phyloP scores from a whole-genome alignment of 2,888 invertebrate species.

The Drosophila neonasuta region DNA sequence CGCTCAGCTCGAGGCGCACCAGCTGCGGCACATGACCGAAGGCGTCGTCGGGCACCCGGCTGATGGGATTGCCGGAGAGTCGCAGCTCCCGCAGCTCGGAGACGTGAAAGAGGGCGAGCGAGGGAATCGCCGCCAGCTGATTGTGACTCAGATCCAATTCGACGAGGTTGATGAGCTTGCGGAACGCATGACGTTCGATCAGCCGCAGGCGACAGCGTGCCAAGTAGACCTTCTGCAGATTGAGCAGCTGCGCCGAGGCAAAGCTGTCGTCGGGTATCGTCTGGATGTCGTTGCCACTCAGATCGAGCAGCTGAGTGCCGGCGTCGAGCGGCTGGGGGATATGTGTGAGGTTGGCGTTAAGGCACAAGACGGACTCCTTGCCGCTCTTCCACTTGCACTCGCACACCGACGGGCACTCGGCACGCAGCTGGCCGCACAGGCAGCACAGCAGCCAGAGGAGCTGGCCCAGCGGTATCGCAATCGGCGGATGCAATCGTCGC shows the following conservation, averaged over 20 bases:
- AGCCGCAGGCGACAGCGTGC: slow-evolving; percentile 87
- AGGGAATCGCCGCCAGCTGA: slow-evolving; percentile 86
- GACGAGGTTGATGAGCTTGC: slow-evolving; percentile 90
- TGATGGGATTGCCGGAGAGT: slow-evolving; percentile 89
- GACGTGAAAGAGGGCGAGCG: slow-evolving; percentile 88
- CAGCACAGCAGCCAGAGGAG: slow-evolving; percentile 78
- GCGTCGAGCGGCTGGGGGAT: slow-evolving; percentile 89
- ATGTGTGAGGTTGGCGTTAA: slow-evolving; percentile 88
- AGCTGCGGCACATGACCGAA: slow-evolving; percentile 87
- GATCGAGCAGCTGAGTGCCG: slow-evolving; percentile 90
- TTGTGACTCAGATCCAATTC: slow-evolving; percentile 92
- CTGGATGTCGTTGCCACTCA: slow-evolving; percentile 88
- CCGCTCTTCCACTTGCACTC: slow-evolving; percentile 95
- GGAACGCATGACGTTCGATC: slow-evolving; percentile 89
- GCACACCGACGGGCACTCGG: slow-evolving; percentile 89
- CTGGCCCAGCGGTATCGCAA: slow-evolving; percentile 65
- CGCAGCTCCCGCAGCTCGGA: slow-evolving; percentile 89
- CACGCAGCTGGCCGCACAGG: slow-evolving; percentile 78
- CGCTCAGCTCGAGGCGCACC: slow-evolving; percentile 88
- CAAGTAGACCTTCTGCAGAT: slow-evolving; percentile 91
- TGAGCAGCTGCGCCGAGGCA: slow-evolving; percentile 88
- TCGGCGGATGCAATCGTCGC: slow-evolving; percentile 67
- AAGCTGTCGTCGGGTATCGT: slow-evolving; percentile 89
- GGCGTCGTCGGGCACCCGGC: slow-evolving; percentile 87
- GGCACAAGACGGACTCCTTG: slow-evolving; percentile 92